Evolutionary conservation across 2,888 invertebrate species (phyloP).

Genomic region (Drosophila algonquin): DNA sequence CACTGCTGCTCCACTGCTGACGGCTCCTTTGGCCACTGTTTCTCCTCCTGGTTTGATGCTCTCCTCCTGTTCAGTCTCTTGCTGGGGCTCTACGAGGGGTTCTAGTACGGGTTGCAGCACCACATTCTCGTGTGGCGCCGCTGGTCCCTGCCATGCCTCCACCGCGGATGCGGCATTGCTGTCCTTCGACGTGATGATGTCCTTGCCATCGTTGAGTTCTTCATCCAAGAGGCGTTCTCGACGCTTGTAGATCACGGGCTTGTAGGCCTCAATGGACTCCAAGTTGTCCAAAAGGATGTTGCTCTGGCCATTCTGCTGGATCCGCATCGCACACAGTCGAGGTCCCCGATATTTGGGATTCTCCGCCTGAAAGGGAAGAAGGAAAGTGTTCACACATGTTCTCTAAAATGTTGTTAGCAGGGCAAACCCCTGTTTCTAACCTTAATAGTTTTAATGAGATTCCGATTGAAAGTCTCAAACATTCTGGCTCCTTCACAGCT

Average conservation of each 20-base stretch:
- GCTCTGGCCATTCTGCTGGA: constrained; percentile 91
- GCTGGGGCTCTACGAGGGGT: constrained; percentile 64
- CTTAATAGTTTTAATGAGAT: constrained; percentile 84
- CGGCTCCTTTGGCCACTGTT: neutral
- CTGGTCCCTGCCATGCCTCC: constrained; percentile 74
- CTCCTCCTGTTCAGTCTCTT: constrained; percentile 60
- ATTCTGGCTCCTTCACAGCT: constrained; percentile 84
- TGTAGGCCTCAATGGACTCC: constrained; percentile 86
- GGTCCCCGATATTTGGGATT: constrained; percentile 86
- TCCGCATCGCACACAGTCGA: constrained; percentile 90
- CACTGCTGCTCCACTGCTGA: neutral
- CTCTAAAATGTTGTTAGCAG: neutral
- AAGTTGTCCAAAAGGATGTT: constrained; percentile 92
- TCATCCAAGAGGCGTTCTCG: constrained; percentile 84
- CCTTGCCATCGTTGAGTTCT: constrained; percentile 83
- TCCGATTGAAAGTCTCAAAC: constrained; percentile 84
- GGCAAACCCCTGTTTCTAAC: constrained; percentile 53
- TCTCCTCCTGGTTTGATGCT: constrained; percentile 16
- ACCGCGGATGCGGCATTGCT: constrained; percentile 72
- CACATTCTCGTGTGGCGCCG: constrained; percentile 56
- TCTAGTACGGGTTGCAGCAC: constrained; percentile 68
- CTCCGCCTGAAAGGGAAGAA: constrained; percentile 79
- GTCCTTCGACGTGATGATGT: constrained; percentile 82
- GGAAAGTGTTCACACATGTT: neutral
- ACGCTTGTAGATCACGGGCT: constrained; percentile 89